Base-by-base conservation (phyloP, 1,140 invertebrate species). In the Batillaria attramentaria region DNA sequence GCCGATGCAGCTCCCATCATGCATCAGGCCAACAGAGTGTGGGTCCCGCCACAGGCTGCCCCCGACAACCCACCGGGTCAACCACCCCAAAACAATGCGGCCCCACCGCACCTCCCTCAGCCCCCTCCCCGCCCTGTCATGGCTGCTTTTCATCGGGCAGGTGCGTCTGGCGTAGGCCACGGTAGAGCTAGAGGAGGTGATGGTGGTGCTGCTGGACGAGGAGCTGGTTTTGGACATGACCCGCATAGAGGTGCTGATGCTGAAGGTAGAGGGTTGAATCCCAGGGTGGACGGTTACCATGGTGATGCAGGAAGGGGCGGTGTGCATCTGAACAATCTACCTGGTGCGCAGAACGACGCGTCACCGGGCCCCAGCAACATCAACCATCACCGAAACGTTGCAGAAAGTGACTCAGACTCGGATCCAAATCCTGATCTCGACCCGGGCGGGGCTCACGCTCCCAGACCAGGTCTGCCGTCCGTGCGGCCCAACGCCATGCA, bases 401-500 rank as follows among this genome's bases (percentile, higher is more conserved):
- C 33, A 1, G 50, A 57, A 31, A 60, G 72, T 24, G 33, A 37
- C 28, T 73, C 72, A 2, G 50, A 60, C 72, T 73, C 72, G 1
- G 72, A 73, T 31, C 8, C 6, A 20, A 73, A 37, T 18, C 37
- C 68, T 24, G 72, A 39, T 5, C n/a, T 35, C 3, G 46, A 73
- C 31, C 20, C 13, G 35, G 72, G 13, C 39, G 42, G 43, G 20
- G 72, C 72, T 2, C 72, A 73, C n/a, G 72, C 46, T 8, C 72
- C 50, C 8, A 28, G 72, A 33, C 72, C 72, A 20, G 72, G 72
- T 6, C 60, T 90, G 43, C 87, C 91, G 86, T 85, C 91, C 80
- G 79, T 91, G 69, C 75, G 90, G 77, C 87, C 91, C 62, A 85
- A 92, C 84, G 80, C 91, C 16, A 91, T 88, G 76, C 84, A 85